Conservation (phyloP, 2,113 vertebrate species). For the Otis tarda region DNA sequence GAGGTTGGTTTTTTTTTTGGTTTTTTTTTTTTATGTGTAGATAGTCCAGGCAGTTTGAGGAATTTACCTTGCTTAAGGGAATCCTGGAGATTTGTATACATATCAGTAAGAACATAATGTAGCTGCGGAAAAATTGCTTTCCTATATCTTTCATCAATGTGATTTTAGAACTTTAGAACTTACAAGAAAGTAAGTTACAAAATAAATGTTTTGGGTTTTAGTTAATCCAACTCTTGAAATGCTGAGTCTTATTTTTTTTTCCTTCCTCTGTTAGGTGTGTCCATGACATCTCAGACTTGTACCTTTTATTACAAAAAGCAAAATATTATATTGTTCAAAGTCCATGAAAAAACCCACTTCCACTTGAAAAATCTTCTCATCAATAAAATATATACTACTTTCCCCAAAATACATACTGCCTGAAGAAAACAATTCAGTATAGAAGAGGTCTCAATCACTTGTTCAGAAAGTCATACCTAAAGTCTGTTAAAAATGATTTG, state of each 20-base stretch:
- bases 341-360: neutral
- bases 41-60: neutral
- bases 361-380: neutral
- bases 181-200: neutral
- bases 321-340: neutral
- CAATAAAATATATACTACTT: neutral
- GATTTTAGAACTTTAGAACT: neutral
- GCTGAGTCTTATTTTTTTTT: neutral
- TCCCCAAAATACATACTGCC: neutral
- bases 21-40: neutral
- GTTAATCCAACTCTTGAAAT: neutral
- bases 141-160: neutral
- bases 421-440: neutral
- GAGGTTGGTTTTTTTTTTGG: too few relatives aligned
- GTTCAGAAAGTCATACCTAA: neutral
- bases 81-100: neutral
- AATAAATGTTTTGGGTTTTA: neutral
- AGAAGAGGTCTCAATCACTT: neutral
- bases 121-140: neutral
- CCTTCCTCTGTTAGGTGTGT: neutral
- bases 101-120: neutral
- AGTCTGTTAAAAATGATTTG: neutral
- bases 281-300: neutral
- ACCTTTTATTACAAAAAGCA: neutral
- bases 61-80: neutral